These are phyloP conservation scores for Diglossa cyanea DNA, from an alignment of 2,797 vertebrate species.

Conservation along the genomic window DNA sequence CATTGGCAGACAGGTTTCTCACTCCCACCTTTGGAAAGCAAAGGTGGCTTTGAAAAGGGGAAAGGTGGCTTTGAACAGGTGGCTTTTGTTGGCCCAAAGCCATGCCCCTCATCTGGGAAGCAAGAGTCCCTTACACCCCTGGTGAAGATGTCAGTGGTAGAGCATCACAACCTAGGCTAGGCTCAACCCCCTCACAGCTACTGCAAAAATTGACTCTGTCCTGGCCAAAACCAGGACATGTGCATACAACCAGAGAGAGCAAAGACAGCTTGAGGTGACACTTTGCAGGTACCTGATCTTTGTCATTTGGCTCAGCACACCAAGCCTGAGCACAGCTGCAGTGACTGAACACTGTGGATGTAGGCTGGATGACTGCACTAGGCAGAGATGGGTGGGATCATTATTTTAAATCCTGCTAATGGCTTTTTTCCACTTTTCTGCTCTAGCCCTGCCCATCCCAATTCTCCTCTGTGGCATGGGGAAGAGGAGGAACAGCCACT, in stretches of 20 bases:
- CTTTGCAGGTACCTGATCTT: neutral
- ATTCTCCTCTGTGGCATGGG: neutral
- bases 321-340: neutral
- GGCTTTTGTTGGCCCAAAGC: neutral
- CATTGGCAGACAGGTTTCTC: neutral
- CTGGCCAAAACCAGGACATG: fast-evolving
- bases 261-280: neutral
- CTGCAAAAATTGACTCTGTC: neutral
- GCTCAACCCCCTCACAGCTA: neutral
- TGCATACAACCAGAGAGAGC: neutral
- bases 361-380: neutral
- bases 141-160: neutral
- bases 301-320: neutral
- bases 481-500: neutral
- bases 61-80: neutral
- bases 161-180: neutral
- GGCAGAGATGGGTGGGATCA: neutral
- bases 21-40: neutral
- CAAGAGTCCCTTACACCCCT: neutral
- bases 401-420: fast-evolving
- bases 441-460: neutral
- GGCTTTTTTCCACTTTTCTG: neutral
- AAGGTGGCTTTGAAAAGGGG: neutral
- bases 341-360: neutral
- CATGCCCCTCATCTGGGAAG: neutral